Evolutionary conservation across 2,797 vertebrate genomes (phyloP).

Genomic region (Todus mexicanus): DNA sequence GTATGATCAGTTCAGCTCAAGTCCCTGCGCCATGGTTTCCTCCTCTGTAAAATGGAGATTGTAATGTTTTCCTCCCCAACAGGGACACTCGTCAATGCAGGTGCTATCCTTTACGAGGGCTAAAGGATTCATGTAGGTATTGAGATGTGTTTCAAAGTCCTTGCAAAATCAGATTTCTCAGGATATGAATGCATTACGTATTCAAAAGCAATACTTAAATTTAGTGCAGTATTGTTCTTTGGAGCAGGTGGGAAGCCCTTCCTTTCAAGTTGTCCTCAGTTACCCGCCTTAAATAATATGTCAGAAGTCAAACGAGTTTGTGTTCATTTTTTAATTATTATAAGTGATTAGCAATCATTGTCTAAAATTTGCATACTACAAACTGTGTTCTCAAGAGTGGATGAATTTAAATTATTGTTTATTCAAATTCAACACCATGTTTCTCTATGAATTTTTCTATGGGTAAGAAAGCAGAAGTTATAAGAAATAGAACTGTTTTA

Average conservation of each 20-base stretch:
- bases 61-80: neutral
- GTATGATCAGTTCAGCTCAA: neutral
- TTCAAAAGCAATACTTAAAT: neutral
- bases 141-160: neutral
- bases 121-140: neutral
- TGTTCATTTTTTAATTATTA: neutral
- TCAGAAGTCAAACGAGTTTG: neutral
- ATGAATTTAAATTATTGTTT: neutral
- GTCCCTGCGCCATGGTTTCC: neutral
- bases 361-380: neutral
- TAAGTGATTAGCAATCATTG: neutral
- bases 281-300: neutral
- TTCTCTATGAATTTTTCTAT: neutral
- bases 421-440: neutral
- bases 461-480: neutral
- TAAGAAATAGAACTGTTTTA: neutral
- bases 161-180: neutral
- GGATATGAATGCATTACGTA: rapidly evolving
- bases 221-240: neutral
- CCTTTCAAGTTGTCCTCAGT: neutral
- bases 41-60: neutral
- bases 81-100: neutral
- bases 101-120: neutral
- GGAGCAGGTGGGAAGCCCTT: neutral
- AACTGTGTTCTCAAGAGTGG: neutral